Conservation (phyloP, 2,797 vertebrate genomes). For the Amazona finschi region DNA sequence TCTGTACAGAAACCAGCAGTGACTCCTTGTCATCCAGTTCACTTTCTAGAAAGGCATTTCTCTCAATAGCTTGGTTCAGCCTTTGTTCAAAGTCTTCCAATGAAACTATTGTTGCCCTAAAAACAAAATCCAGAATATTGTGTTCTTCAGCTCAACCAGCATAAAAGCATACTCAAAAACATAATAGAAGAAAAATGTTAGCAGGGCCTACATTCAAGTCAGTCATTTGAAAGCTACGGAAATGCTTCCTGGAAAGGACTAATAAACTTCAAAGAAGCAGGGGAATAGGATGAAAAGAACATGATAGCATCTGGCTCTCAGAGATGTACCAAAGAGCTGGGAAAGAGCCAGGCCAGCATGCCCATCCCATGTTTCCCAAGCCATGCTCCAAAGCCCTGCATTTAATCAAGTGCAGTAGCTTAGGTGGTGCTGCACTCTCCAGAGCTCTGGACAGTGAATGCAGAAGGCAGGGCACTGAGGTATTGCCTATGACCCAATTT, state of each 20-base stretch:
- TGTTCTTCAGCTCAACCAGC: not conserved
- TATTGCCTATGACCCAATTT: not conserved
- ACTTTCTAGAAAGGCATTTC: constrained; percentile 97
- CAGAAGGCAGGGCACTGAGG: not conserved
- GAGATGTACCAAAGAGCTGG: not conserved
- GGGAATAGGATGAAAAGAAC: not conserved
- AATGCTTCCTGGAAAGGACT: not conserved
- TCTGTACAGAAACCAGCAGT: constrained; percentile 93
- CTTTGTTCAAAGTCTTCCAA: constrained; percentile 97
- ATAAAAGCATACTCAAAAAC: not conserved
- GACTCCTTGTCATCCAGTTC: constrained; percentile 98
- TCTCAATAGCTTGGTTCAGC: constrained; percentile 96
- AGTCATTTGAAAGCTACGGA: not conserved
- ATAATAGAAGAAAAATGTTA: not conserved
- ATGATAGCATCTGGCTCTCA: not conserved
- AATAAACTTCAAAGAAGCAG: not conserved
- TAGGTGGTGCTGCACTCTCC: not conserved
- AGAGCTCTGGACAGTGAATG: not conserved
- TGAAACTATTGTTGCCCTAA: constrained; percentile 95
- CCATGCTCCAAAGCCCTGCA: not conserved
- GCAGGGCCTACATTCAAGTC: not conserved
- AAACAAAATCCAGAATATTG: constrained; percentile 56
- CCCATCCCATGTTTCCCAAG: not conserved
- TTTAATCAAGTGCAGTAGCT: not conserved
- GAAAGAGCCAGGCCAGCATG: not conserved